Base-by-base conservation (phyloP, 2,888 invertebrate genomes). In the Zaprionus lineosus region DNA sequence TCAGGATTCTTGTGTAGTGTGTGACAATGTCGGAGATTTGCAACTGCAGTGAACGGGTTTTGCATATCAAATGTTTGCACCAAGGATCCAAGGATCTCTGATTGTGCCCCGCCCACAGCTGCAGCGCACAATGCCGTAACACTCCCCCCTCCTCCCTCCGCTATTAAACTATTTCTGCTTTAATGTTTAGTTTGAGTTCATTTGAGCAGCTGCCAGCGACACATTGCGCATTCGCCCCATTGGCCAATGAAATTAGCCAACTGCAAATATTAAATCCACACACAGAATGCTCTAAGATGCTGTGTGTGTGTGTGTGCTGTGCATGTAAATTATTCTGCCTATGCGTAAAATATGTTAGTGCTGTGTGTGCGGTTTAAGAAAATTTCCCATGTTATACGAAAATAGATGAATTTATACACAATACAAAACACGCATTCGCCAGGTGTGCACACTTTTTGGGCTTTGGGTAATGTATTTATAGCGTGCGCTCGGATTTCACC, bases 21-120 rank as follows among this genome's bases (percentile, higher is more conserved):
- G 61, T 74, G 79, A 74, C 78, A 79, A 60, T 79, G 79, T 79
- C 68, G 71, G 52, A 76, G 79, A 76, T 79, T 71, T 65, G 18
- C 62, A 68, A 72, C 72, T 71, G 64, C 59, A 71, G 55, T 55
- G 55, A 64, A 72, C 72, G 53, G 63, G 74, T 51, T 74, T 74
- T 74, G 73, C 74, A 74, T 74, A 52, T 67, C 52, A 74, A 74
- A 72, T 55, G 40, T 47, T 39, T n/a, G n/a, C n/a, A n/a, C n/a
- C n/a, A n/a, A n/a, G n/a, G n/a, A n/a, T n/a, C 31, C 63, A 37
- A 47, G 71, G 66, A 65, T 65, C 46, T 56, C 39, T 70, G 69
- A 70, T 57, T 61, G 69, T 55, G 37, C 43, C 34, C 24, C 47
- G 59, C 48, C 40, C 56, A 55, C 57, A 18, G 26, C 24, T 19